These are phyloP conservation scores for Nothobranchius kuhntae DNA, from an alignment of 2,113 vertebrate genomes.

Conservation along the genomic window DNA sequence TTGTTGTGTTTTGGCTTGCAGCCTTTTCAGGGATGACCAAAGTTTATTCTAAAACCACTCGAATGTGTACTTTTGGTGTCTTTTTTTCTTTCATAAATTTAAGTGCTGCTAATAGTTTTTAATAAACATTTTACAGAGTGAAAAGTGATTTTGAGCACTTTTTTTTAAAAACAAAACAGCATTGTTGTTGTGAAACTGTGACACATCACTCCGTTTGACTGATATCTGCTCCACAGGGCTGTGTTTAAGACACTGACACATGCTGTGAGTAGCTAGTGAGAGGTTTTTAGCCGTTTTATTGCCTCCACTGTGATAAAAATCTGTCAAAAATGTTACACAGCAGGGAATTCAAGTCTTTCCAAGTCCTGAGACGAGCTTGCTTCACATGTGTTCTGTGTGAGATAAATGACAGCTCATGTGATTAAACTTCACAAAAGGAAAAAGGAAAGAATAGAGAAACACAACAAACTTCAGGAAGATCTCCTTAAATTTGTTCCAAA, in stretches of 20 bases:
- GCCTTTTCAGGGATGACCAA: not conserved
- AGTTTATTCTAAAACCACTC: not conserved
- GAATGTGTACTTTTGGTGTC: conserved; percentile 20
- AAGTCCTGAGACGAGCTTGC: conserved; percentile 10
- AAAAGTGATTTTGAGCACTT: conserved; percentile 13
- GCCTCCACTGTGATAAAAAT: conserved; percentile 30
- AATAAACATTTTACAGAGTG: conserved; percentile 14
- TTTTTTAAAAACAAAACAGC: not conserved
- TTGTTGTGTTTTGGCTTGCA: not conserved
- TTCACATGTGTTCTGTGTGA: conserved; percentile 5
- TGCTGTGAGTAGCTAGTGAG: not conserved
- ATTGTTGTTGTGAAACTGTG: conserved; percentile 11
- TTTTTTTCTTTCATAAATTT: conserved; percentile 18
- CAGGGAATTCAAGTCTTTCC: not conserved
- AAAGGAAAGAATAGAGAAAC: not conserved
- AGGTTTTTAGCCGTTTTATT: conserved; percentile 31
- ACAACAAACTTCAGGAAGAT: not conserved
- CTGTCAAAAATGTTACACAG: conserved; percentile 5
- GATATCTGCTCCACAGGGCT: conserved; percentile 20
- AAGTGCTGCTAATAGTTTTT: conserved; percentile 40
- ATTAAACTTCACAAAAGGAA: not conserved
- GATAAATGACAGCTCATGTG: not conserved
- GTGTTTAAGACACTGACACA: conserved; percentile 1
- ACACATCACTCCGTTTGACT: conserved; percentile 6
- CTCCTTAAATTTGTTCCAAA: conserved; percentile 9